Conservation (phyloP, 2,113 vertebrate species). For the Triplophysa siluroides region DNA sequence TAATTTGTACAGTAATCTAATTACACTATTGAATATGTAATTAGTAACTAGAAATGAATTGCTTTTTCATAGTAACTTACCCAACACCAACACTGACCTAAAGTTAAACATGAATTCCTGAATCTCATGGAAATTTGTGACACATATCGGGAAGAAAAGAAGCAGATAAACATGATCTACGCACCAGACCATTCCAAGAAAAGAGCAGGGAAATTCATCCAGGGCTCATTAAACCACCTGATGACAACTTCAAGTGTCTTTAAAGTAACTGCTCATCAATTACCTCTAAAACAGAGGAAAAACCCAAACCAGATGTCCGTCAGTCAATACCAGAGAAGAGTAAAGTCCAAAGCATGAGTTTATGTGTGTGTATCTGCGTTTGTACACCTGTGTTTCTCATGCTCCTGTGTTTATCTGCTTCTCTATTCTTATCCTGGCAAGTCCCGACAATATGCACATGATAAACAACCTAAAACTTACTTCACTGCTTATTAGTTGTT, state of each 20-base stretch:
- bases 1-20: no score
- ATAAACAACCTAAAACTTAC: no score
- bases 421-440: neutral
- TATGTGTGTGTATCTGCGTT: conserved; percentile 14
- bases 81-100: neutral
- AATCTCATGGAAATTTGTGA: conserved; percentile 65
- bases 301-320: conserved; percentile 65
- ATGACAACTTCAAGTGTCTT: conserved; percentile 71
- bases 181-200: conserved; percentile 14
- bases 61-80: no score
- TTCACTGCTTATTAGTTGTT: no score
- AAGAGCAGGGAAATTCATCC: conserved; percentile 57
- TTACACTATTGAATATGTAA: no score
- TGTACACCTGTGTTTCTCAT: conserved; percentile 10
- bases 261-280: conserved; percentile 64
- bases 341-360: neutral
- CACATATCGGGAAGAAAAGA: conserved; percentile 28
- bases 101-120: conserved; percentile 62
- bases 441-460: no score
- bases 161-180: conserved; percentile 40
- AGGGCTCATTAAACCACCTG: conserved; percentile 64
- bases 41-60: no score
- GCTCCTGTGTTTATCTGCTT: neutral
- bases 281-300: conserved; percentile 60
- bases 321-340: conserved; percentile 6